Conservation (phyloP, 1,140 invertebrate genomes). For the Pissodes strobi region DNA sequence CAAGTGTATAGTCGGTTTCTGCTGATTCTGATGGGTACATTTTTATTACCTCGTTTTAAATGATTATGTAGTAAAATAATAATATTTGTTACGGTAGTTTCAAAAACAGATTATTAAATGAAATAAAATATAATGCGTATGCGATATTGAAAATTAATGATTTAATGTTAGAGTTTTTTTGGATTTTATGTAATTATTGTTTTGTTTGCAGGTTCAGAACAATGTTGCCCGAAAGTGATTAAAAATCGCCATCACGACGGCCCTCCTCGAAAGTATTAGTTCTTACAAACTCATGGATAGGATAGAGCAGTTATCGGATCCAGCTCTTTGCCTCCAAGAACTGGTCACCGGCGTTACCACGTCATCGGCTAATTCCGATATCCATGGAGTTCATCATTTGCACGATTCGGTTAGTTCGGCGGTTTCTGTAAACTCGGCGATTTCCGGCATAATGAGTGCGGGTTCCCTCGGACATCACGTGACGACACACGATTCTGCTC, state of each 20-base stretch:
- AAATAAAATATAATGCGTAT: no score
- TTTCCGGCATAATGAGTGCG: slow-evolving; percentile 69
- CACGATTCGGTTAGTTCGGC: slow-evolving; percentile 65
- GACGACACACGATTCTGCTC: slow-evolving; percentile 54
- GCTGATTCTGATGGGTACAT: no score
- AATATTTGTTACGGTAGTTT: no score
- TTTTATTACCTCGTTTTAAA: no score
- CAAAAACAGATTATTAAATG: no score
- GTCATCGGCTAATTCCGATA: slow-evolving; percentile 57
- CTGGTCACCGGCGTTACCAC: slow-evolving; percentile 62
- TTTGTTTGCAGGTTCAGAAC: slow-evolving; percentile 18
- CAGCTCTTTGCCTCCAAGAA: slow-evolving; percentile 74
- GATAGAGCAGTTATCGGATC: slow-evolving; percentile 66
- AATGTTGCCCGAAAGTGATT: slow-evolving; percentile 3
- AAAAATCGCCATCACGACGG: slow-evolving; percentile 19
- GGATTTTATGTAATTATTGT: no score
- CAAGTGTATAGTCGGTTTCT: no score
- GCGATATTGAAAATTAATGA: no score
- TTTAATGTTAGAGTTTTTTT: no score
- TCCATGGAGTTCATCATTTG: slow-evolving; percentile 64
- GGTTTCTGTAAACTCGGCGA: slow-evolving; percentile 67
- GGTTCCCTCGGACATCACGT: slow-evolving; percentile 60
- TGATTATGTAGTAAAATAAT: no score
- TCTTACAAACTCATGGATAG: slow-evolving; percentile 54
- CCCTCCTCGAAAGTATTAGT: slow-evolving; percentile 7